Evolutionary conservation across 2,888 invertebrate genomes (phyloP).

Genomic region (Apotomis betuletana): DNA sequence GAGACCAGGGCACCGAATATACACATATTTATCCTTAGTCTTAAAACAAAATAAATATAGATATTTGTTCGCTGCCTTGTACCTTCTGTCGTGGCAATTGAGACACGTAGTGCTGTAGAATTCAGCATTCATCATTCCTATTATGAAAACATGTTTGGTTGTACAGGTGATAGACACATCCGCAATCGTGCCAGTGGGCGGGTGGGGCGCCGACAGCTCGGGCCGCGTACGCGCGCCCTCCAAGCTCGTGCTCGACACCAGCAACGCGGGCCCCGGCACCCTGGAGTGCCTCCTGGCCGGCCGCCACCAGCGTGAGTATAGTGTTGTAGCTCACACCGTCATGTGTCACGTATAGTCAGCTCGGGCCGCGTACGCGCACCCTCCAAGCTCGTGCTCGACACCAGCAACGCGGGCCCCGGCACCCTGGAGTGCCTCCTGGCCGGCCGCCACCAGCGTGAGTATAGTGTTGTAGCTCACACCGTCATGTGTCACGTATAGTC

Average conservation of each 20-base stretch:
- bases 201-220: conserved; percentile 93
- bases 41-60: too few relatives aligned
- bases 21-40: too few relatives aligned
- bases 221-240: conserved; percentile 89
- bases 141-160: background rate
- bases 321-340: background rate
- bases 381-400: background rate
- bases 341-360: too few relatives aligned
- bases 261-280: conserved; percentile 94
- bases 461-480: too few relatives aligned
- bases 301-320: conserved; percentile 82
- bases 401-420: conserved; percentile 85
- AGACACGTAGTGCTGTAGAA: too few relatives aligned
- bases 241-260: conserved; percentile 93
- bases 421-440: conserved; percentile 83
- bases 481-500: too few relatives aligned
- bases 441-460: too few relatives aligned
- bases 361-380: too few relatives aligned
- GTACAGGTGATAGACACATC: conserved; percentile 87
- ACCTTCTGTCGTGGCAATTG: too few relatives aligned
- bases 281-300: conserved; percentile 86
- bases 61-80: too few relatives aligned
- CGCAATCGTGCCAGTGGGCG: conserved; percentile 90
- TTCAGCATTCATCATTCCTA: too few relatives aligned
- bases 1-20: too few relatives aligned